Base-by-base conservation (phyloP, 2,113 vertebrate genomes). In the Ictalurus punctatus region DNA sequence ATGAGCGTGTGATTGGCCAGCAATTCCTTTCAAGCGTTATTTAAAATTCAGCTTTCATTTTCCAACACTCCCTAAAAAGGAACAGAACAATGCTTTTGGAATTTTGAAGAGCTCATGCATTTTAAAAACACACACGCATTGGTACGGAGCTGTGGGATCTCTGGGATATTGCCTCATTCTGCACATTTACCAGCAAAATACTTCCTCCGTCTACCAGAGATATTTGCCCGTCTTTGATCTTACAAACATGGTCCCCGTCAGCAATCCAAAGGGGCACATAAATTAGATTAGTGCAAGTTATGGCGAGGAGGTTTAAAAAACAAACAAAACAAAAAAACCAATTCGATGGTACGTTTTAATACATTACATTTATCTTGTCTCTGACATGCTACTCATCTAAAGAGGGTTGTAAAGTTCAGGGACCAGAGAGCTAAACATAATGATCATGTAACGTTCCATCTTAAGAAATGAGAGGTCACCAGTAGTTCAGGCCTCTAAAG, bases 281-380 rank as follows among this genome's bases (percentile, higher is more conserved):
- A 74, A 73, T 85, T 58, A 58, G 48, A 73, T 37, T 34, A 54
- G 23, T 58, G 65, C 9, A 84, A 8, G 27, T n/a, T 69, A 69
- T 2, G 19, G 25, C 2, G n/a, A 73, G 27, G 19, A 17, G 19
- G 30, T 48, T 48, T 10, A 10, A 52, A 52, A 10, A 52, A 34
- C 0, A 34, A 34, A 52, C 1, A 40, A 7, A 44, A 44, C 3
- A 44, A 52, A 10, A 52, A 52, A 10, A 52, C 10, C 9, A 40
- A 23, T 37, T 21, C 65, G 73, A 12, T 71, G n/a, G n/a, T 13
- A 58, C 13, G 27, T 25, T 85, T 73, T 74, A 73, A 74, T 85
- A 74, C 67, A 58, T 74, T 71, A 21, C 84, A 85, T 73, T 54
- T 56, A 56, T 85, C 84, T 73, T 4, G 21, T 85, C 84, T 23